These are phyloP conservation scores for Ylistrum balloti DNA, from an alignment of 1,140 invertebrate species.

Conservation along the genomic window DNA sequence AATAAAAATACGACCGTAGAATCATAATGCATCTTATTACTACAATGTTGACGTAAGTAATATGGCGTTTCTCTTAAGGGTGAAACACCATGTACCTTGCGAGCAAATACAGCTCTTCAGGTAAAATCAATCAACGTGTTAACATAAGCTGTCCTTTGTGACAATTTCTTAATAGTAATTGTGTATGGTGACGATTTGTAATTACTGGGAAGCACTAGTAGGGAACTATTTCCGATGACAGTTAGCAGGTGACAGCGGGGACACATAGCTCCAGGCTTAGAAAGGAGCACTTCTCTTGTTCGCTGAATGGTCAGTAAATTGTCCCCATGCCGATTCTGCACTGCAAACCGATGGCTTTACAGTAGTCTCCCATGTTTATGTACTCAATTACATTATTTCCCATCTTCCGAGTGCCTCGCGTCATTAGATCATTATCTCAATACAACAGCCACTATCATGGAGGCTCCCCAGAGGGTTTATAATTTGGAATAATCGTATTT, in stretches of 20 bases:
- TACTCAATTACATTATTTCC: slow-evolving; percentile 40
- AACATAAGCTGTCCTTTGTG: slow-evolving; percentile 22
- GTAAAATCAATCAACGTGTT: slow-evolving; percentile 22
- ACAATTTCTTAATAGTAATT: slow-evolving; percentile 40
- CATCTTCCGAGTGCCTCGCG: slow-evolving; percentile 36
- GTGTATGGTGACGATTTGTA: slow-evolving; percentile 23
- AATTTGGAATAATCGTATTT: slow-evolving; percentile 28
- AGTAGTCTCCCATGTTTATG: slow-evolving; percentile 1
- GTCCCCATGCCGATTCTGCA: background rate
- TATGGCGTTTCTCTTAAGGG: slow-evolving; percentile 20
- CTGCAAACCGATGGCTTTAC: background rate
- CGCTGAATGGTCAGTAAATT: slow-evolving; percentile 14
- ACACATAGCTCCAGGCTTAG: slow-evolving; percentile 31
- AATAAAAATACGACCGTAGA: slow-evolving; percentile 20
- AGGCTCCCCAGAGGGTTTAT: background rate
- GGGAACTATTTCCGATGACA: background rate
- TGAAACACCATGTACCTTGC: background rate
- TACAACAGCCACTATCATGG: slow-evolving; percentile 22
- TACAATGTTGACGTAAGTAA: background rate
- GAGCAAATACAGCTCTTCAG: slow-evolving; percentile 27
- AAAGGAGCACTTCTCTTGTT: background rate
- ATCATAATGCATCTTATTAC: background rate
- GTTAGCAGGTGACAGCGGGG: background rate
- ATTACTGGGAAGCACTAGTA: slow-evolving; percentile 25
- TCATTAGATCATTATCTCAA: slow-evolving; percentile 33